Percentiles rank a stretch among this genome's conserved stretches.
Conservation (phyloP, 2,888 invertebrate species). For the Acanthoscelides obtectus region DNA sequence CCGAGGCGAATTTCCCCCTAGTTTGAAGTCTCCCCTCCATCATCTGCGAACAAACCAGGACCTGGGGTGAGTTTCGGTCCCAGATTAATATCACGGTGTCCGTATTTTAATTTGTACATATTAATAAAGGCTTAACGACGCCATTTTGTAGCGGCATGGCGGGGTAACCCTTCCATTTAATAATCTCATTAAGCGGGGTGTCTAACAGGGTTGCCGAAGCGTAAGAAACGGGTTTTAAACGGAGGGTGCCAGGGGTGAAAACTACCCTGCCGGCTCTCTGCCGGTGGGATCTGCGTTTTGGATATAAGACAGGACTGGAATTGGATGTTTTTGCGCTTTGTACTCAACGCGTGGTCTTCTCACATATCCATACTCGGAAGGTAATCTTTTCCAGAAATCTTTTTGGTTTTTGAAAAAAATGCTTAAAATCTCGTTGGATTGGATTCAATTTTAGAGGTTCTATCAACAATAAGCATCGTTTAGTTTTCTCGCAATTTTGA, state of each 20-base stretch:
- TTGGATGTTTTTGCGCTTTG: not conserved
- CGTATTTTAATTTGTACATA: constrained; percentile 35
- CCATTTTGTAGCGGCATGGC: constrained; percentile 42
- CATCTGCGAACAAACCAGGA: not conserved
- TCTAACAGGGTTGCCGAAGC: constrained; percentile 45
- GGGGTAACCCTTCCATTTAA: constrained; percentile 43
- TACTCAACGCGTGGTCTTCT: too few species aligned
- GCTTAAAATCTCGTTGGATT: too few species aligned
- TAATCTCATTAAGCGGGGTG: constrained; percentile 50
- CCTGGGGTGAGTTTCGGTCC: not conserved
- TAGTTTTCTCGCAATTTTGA: too few species aligned
- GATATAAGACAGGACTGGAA: not conserved
- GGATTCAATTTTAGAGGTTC: too few species aligned
- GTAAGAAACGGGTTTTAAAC: constrained; percentile 40
- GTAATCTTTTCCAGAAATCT: too few species aligned
- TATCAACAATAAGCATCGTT: too few species aligned
- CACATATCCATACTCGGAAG: too few species aligned
- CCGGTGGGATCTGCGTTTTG: constrained; percentile 20
- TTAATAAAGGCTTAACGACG: constrained; percentile 37
- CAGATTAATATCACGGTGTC: constrained; percentile 31
- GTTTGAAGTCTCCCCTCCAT: not conserved
- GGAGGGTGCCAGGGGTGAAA: constrained; percentile 28
- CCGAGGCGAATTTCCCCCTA: not conserved
- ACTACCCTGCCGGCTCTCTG: constrained; percentile 26
- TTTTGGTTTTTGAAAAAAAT: too few species aligned